These are phyloP conservation scores for Melanostoma mellinum DNA, from an alignment of 2,888 invertebrate genomes.

Conservation along the genomic window DNA sequence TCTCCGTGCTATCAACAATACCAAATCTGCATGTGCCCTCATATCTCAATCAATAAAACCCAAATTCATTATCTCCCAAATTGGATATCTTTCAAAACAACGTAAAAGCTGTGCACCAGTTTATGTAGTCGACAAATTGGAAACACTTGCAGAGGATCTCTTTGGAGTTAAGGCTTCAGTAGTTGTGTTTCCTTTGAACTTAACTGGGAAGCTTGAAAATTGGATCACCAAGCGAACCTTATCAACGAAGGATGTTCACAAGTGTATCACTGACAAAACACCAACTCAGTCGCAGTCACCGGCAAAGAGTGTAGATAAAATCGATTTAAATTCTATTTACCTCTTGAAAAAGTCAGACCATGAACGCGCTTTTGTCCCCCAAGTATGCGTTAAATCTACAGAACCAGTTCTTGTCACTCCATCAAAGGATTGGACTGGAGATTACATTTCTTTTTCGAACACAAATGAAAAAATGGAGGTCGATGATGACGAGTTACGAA, in stretches of 20 bases:
- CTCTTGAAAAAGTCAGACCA: not conserved
- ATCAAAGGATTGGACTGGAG: constrained; percentile 42
- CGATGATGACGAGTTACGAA: constrained; percentile 7
- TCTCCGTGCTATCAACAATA: constrained; percentile 30
- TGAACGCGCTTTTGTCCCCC: constrained; percentile 34
- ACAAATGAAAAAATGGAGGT: not conserved
- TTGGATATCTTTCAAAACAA: constrained; percentile 23
- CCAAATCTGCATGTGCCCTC: constrained; percentile 42
- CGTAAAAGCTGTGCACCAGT: constrained; percentile 9
- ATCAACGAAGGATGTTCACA: not conserved
- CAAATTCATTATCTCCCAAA: constrained; percentile 56
- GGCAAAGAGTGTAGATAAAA: not conserved
- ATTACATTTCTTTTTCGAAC: constrained; percentile 41
- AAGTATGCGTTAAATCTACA: not conserved
- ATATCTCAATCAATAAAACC: constrained; percentile 45
- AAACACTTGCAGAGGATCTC: not conserved
- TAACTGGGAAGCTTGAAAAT: not conserved
- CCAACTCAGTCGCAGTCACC: accelerated
- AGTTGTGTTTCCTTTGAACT: constrained; percentile 9
- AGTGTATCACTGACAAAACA: not conserved
- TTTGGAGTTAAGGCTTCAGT: constrained; percentile 25
- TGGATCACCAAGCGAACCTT: constrained; percentile 29
- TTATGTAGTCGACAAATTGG: constrained; percentile 19
- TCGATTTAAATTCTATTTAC: constrained; percentile 14
- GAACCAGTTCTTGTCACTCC: not conserved